Evolutionary conservation across 2,113 vertebrate species (phyloP), one percentile per base, ranked within the genome.

Genomic region (Phylloscopus trochilus): DNA sequence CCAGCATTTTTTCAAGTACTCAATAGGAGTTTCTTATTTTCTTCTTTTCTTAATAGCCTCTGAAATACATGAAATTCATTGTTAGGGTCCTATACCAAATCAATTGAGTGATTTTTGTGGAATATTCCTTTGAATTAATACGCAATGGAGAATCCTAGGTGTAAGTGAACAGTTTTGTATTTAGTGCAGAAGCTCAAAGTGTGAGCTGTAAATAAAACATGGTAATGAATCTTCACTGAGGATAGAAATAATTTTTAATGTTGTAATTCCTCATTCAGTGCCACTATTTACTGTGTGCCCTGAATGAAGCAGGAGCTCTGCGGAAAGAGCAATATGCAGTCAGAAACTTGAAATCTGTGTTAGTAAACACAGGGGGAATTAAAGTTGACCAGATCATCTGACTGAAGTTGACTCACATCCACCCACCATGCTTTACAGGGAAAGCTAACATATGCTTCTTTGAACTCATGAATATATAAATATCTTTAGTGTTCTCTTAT

Each of bases 371-470:
- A 79, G 18, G 13, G 47, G 39, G 24, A 90, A 94, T 91, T 91
- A 72, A 93, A 91, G 69, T 60, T 96, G 96, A 96, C 93, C 93
- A 95, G 66, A 95, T 96, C 78, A 79, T 87, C 74, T 73, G 37
- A 93, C 84, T 91, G 87, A 92, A 94, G 63, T 87, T 94, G 87
- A 96, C 84, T 95, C 93, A 96, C 24, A 91, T 87, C 84, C 93
- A 82, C 93, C 90, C 95, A 96, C 92, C 19, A 30, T 60, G 49
- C 49, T 60, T 72, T 84, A 67, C 62, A 89, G 41, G 13, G 35
- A 95, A 87, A 93, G 74, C n/a, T 90, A 93, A 91, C 93, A 91
- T 96, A 96, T 70, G 93, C 53, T 92, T 90, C 51, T 95, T 87
- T 91, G 90, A 95, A 95, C 83, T 80, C 28, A 73, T 73, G 44